Base-by-base conservation (phyloP, 2,797 vertebrate species). In the Apogon hyalosoma region DNA sequence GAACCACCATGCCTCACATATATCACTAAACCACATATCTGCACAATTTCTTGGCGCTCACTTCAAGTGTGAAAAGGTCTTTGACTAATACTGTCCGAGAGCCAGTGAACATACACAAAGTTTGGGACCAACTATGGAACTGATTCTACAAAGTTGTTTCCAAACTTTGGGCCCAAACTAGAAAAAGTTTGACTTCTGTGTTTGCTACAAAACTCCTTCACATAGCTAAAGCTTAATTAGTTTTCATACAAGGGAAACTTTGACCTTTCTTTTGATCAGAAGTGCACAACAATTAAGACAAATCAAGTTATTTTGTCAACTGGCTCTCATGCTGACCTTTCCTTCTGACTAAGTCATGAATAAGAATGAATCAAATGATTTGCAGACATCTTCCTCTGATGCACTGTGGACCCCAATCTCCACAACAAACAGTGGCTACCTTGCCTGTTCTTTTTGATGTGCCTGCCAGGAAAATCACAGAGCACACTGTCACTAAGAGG, bases 381-480 rank as follows among this genome's bases (percentile, higher is more conserved):
- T 58, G 48, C 16, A n/a, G 50, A 45, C 47, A 18, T 79, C 74
- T 66, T 69, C 50, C 42, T 59, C 36, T 15, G 63, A 67, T 39
- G 24, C 10, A 14, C 41, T 40, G 11, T 64, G 31, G 49, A 68
- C 60, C 51, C 31, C 1, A 0, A 77, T 77, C 78, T 55, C 67
- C 49, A 52, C 51, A 79, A 79, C 70, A 78, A 74, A 80, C 24
- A 50, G 18, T 0, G 46, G 48, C 24, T 63, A 50, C 43, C 49
- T 50, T 36, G 14, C 18, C 12, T 56, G 38, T 48, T 78, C 21
- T 56, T 64, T 79, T 49, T 76, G 68, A 83, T 69, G 69, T 38
- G 24, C 36, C 72, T 81, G 76, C 80, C 83, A 85, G 77, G 53
- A 65, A 74, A 77, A 84, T 82, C 63, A 73, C 63, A 60, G 45